These are phyloP conservation scores for Bradynema listronoti DNA, from an alignment of 1,140 invertebrate species.

Conservation along the genomic window DNA sequence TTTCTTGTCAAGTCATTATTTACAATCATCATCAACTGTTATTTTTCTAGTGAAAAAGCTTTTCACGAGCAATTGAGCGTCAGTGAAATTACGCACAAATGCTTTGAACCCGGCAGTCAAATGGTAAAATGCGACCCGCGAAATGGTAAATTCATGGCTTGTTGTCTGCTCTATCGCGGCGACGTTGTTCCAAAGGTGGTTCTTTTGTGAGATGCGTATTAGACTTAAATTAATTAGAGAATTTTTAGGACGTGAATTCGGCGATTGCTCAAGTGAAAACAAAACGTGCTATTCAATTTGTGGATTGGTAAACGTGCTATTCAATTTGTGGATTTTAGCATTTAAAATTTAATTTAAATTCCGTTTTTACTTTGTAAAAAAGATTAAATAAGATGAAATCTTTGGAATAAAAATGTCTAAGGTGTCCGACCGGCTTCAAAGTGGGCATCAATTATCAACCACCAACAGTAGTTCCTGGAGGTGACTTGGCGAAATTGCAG, in stretches of 20 bases:
- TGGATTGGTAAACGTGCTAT: slow-evolving; percentile 73
- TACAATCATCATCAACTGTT: background rate
- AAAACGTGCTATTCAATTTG: slow-evolving; percentile 76
- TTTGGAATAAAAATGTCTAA: slow-evolving; percentile 59
- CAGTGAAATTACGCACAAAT: slow-evolving; percentile 71
- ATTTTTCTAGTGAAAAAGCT: slow-evolving; percentile 66
- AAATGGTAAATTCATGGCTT: slow-evolving; percentile 77
- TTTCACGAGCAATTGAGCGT: slow-evolving; percentile 75
- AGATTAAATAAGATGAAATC: no score
- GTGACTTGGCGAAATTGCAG: slow-evolving; percentile 50
- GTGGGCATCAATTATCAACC: slow-evolving; percentile 49
- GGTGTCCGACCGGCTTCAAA: slow-evolving; percentile 61
- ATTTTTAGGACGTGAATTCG: slow-evolving; percentile 67
- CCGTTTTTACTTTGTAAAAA: no score
- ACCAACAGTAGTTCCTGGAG: slow-evolving; percentile 47
- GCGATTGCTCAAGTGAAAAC: slow-evolving; percentile 78
- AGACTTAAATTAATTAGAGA: background rate
- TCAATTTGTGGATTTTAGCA: no score
- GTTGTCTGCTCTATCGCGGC: slow-evolving; percentile 75
- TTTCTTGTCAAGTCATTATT: background rate
- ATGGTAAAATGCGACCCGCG: slow-evolving; percentile 85
- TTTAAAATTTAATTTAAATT: no score
- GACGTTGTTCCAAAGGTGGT: slow-evolving; percentile 68
- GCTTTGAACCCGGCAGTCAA: slow-evolving; percentile 80
- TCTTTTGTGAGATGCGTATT: background rate